phyloP scores from a whole-genome alignment of 2,888 invertebrate genomes.

The Teleiodes luculella region DNA sequence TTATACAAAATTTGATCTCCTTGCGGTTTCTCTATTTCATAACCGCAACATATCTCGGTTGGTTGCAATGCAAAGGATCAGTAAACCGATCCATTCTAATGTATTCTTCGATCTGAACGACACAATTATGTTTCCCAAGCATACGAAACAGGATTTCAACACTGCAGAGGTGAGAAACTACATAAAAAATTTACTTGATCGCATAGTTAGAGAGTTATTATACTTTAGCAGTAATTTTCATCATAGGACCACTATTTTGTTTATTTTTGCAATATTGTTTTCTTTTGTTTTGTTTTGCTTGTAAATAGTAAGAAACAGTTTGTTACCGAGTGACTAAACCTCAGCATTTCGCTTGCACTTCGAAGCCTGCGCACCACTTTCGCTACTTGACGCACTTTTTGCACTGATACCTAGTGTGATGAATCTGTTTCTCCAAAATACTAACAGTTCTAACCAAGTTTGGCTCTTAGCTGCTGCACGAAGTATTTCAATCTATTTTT shows the following conservation, averaged over 20 bases:
- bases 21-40: slow-evolving; percentile 26
- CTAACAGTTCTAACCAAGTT: slow-evolving; percentile 64
- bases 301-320: slow-evolving; percentile 16
- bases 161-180: slow-evolving; percentile 64
- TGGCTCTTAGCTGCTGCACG: slow-evolving; percentile 49
- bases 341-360: slow-evolving; percentile 52
- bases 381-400: slow-evolving; percentile 53
- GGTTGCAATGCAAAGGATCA: slow-evolving; percentile 27
- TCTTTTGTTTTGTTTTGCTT: slow-evolving; percentile 16
- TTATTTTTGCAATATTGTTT: neutral
- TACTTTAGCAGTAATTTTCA: neutral
- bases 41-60: slow-evolving; percentile 37
- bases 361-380: slow-evolving; percentile 58
- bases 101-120: slow-evolving; percentile 50
- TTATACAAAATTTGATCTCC: slow-evolving; percentile 25
- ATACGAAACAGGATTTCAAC: slow-evolving; percentile 59
- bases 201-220: neutral
- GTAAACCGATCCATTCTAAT: slow-evolving; percentile 63
- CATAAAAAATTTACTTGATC: neutral
- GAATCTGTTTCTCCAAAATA: slow-evolving; percentile 71
- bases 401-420: slow-evolving; percentile 35
- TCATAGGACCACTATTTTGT: neutral
- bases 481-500: slow-evolving; percentile 35
- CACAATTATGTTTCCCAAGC: slow-evolving; percentile 72
- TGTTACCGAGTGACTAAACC: slow-evolving; percentile 41